These are phyloP conservation scores for Tinea semifulvella DNA, from an alignment of 2,888 invertebrate species.

Conservation along the genomic window DNA sequence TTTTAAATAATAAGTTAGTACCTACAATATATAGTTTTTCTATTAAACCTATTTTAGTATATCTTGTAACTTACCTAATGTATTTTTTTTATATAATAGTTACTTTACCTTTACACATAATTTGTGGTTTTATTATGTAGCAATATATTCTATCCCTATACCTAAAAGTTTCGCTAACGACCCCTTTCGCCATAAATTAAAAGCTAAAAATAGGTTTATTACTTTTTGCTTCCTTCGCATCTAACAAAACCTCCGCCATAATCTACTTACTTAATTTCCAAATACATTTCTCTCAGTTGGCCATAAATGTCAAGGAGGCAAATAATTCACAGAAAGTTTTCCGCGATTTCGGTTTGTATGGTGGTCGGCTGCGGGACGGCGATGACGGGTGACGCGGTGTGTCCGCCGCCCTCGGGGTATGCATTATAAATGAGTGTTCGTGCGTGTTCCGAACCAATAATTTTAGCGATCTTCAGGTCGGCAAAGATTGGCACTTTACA, in stretches of 20 bases:
- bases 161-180: constrained; percentile 19
- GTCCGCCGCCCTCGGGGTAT: constrained; percentile 23
- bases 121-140: too few species aligned
- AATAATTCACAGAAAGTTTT: constrained; percentile 44
- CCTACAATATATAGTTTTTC: too few species aligned
- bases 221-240: constrained; percentile 35
- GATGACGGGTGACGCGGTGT: constrained; percentile 15
- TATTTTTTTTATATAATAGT: too few species aligned
- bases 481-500: constrained; percentile 57
- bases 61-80: too few species aligned
- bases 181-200: constrained; percentile 48
- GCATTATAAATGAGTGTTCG: constrained; percentile 48
- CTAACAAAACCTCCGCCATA: constrained; percentile 43
- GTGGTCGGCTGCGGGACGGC: constrained; percentile 18
- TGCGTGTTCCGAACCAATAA: constrained; percentile 45
- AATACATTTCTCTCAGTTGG: constrained; percentile 48
- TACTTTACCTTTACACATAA: too few species aligned
- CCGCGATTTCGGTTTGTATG: constrained; percentile 19
- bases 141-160: not conserved
- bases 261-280: constrained; percentile 52
- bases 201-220: constrained; percentile 50
- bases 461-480: constrained; percentile 36
- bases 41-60: too few species aligned
- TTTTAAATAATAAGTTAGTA: too few species aligned
- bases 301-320: constrained; percentile 47